Base-by-base conservation (phyloP, 2,113 vertebrate species). In the Taxidea taxus region DNA sequence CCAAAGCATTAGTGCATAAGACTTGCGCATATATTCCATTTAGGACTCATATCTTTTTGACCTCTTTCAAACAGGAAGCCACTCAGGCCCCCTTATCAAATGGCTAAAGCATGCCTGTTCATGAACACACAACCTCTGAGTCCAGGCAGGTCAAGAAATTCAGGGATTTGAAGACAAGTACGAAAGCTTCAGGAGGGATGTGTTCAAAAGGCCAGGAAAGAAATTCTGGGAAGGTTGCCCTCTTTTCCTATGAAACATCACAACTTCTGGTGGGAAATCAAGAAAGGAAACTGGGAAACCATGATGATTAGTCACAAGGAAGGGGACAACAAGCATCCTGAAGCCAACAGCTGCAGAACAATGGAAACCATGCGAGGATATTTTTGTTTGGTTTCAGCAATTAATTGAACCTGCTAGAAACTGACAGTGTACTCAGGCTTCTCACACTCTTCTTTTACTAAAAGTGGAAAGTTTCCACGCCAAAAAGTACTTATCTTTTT, bases 371-470 rank as follows among this genome's bases (percentile, higher is more conserved):
- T 31, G 95, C 37, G 37, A 84, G 77, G 97, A 98, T 99, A 98
- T 98, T 99, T 99, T 98, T 98, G 98, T 98, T 98, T 98, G 97
- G 92, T 95, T 98, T 97, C 97, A 97, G 98, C 97, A 98, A 98
- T 98, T 96, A 97, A 42, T 84, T 74, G 70, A 97, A 98, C 58
- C 47, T 97, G 97, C 89, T 98, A 95, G 97, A 96, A 97, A 96
- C 98, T 97, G 97, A 98, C 97, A 88, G 49, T 82, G 78, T 97
- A 92, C 90, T 39, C 87, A 96, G 95, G 87, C 95, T 0, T 87
- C 96, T 94, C 96, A 94, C 89, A 87, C 77, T 97, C 94, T 86
- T 82, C 68, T 90, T 93, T 90, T 90, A 97, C 97, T 97, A 97
- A 94, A 96, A 91, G 86, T 98, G 97, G 98, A 97, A 97, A 91